Conservation (phyloP, 1,140 invertebrate species). For the Microplitis demolitor region DNA sequence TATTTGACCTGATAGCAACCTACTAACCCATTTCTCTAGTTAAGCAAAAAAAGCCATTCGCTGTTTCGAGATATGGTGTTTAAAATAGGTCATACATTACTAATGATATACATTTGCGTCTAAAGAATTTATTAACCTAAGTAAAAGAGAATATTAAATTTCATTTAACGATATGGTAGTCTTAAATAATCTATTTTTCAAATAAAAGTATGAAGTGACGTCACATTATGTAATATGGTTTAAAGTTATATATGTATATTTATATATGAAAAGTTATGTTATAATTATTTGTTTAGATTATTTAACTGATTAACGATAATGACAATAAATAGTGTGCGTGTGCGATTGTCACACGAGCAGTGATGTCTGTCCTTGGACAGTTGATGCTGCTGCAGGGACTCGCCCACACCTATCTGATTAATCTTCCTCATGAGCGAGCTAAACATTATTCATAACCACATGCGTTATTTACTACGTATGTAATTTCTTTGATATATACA, state of each 20-base stretch:
- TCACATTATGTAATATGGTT: too few relatives aligned
- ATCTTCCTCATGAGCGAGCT: constrained; percentile 34
- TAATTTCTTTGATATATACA: neutral
- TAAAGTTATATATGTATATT: too few relatives aligned
- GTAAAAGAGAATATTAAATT: too few relatives aligned
- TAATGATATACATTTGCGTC: too few relatives aligned
- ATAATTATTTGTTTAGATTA: too few relatives aligned
- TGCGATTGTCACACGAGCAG: constrained; percentile 9
- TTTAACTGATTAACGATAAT: too few relatives aligned
- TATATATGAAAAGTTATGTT: too few relatives aligned
- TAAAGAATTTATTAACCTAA: neutral
- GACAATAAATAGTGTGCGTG: too few relatives aligned
- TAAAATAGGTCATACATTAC: neutral
- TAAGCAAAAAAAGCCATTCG: neutral
- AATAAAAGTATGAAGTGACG: too few relatives aligned
- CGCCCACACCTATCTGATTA: constrained; percentile 37
- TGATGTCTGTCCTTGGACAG: neutral
- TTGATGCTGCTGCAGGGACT: neutral
- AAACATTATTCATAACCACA: constrained; percentile 40
- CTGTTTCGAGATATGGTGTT: neutral
- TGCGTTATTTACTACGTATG: neutral
- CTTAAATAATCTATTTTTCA: too few relatives aligned
- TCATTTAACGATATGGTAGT: too few relatives aligned
- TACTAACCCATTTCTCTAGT: constrained; percentile 44
- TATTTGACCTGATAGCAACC: constrained; percentile 43